Base-by-base conservation (phyloP, 2,797 vertebrate genomes). In the Trachurus trachurus region DNA sequence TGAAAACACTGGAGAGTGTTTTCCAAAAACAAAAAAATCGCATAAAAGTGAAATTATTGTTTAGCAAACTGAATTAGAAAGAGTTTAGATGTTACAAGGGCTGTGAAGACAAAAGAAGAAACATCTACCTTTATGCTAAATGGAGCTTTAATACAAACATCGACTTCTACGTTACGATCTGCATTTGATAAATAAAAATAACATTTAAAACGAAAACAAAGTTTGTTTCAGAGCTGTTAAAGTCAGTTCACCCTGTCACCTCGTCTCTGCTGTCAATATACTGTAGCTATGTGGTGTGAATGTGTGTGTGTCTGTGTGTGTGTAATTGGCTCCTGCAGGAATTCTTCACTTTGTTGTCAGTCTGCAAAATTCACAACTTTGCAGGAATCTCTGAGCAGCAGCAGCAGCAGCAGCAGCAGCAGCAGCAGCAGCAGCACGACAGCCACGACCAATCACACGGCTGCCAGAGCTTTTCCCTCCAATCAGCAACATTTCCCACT, bases 271-370 rank as follows among this genome's bases (percentile, higher is more conserved):
- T 81, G 47, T 65, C 58, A 74, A 76, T 64, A 67, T 42, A 73
- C n/a, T n/a, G n/a, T n/a, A n/a, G n/a, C n/a, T n/a, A n/a, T 71
- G 72, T 5, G 12, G 57, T 66, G 60, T 52, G 37, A 57, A 42
- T 39, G 12, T 26, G 22, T 45, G n/a, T 66, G 60, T 64, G 67
- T 56, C 42, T 39, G 65, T 45, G 2, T 72, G 19, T 76, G 76
- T 59, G 59, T 91, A 87, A 88, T 87, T 88, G 82, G 72, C 39
- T 89, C 70, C 79, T 49, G 37, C 19, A 80, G 80, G 82, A 82
- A 72, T 79, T 83, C 19, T 54, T 7, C 26, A 47, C 21, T 76
- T 72, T 57, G 21, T 39, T n/a, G 3, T 40, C 6, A 70, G 34
- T 31, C 21, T 62, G 31, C 52, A 42, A 62, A 69, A 83, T 39